Conservation (phyloP, 1,140 invertebrate genomes). For the Wasmannia auropunctata region DNA sequence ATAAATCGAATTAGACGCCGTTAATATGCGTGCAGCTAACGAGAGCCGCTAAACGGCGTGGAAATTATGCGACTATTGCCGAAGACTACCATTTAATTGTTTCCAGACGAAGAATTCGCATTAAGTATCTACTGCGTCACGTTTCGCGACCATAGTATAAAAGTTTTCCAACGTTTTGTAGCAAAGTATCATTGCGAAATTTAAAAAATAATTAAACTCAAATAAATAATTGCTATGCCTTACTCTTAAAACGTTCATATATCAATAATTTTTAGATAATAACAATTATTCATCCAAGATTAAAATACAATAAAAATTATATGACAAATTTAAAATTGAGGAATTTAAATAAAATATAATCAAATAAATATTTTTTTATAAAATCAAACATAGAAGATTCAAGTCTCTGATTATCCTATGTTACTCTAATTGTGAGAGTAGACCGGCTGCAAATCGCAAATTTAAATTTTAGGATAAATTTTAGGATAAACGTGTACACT, state of each 20-base stretch:
- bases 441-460: background rate
- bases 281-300: background rate
- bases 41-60: background rate
- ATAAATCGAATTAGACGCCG: slow-evolving; percentile 56
- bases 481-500: background rate
- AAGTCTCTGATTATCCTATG: background rate
- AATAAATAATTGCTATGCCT: background rate
- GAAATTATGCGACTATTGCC: background rate
- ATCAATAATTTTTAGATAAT: background rate
- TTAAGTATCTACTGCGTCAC: background rate
- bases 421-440: background rate
- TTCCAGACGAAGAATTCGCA: background rate
- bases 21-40: slow-evolving; percentile 24
- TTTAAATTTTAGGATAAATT: too few relatives aligned
- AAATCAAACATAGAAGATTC: background rate
- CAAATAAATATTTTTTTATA: background rate
- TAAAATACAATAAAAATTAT: background rate
- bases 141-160: background rate
- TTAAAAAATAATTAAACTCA: background rate
- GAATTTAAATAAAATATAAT: background rate
- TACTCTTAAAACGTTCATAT: background rate
- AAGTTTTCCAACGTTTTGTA: background rate
- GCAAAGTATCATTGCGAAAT: background rate
- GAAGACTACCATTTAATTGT: background rate
- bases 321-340: background rate